Evolutionary conservation across 2,113 vertebrate genomes (phyloP).

Genomic region (Cettia cetti): DNA sequence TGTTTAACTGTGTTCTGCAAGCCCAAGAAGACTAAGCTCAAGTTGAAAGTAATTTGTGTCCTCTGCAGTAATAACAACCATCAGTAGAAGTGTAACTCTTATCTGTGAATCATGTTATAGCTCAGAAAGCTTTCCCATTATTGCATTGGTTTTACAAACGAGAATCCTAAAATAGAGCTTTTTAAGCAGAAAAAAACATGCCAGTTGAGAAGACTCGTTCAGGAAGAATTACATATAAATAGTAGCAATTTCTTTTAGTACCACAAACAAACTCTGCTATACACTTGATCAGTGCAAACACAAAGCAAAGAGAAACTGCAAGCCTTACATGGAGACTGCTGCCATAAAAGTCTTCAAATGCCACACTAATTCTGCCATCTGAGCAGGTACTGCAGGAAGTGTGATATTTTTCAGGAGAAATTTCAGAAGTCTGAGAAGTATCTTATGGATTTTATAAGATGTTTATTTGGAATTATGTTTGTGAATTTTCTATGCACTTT

Average conservation of each 20-base stretch:
- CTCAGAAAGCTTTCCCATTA: background rate
- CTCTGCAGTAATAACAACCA: background rate
- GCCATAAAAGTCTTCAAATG: background rate
- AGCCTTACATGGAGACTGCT: background rate
- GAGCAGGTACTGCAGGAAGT: background rate
- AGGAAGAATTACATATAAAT: background rate
- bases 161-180: background rate
- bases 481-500: background rate
- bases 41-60: background rate
- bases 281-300: accelerated
- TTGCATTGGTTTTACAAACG: background rate
- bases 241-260: background rate
- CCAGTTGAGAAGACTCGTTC: background rate
- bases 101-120: background rate
- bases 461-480: background rate
- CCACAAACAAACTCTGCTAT: background rate
- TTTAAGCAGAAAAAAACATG: background rate
- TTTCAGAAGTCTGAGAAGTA: background rate
- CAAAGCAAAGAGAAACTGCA: background rate
- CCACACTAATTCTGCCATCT: background rate
- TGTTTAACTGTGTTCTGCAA: background rate
- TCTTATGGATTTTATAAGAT: background rate
- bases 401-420: background rate
- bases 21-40: background rate
- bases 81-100: background rate